Evolutionary conservation across 2,888 invertebrate genomes (phyloP).

Genomic region (Brachyopa scutellaris): DNA sequence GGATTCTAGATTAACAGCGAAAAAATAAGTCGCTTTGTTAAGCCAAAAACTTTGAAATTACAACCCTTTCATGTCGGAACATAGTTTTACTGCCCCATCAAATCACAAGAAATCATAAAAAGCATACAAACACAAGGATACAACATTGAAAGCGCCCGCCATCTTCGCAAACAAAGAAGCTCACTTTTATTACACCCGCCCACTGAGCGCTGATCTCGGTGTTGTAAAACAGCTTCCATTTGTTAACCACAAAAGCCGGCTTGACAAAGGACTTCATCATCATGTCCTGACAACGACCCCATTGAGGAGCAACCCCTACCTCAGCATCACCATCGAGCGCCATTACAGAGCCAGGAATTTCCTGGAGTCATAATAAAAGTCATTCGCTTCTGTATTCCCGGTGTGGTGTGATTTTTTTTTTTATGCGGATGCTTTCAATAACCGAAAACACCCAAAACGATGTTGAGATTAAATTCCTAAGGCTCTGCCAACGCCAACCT

Average conservation of each 20-base stretch:
- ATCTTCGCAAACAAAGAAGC: conserved; percentile 54
- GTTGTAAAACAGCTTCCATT: conserved; percentile 55
- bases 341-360: conserved; percentile 40
- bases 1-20: conserved; percentile 22
- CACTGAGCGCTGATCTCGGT: not conserved
- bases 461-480: conserved; percentile 65
- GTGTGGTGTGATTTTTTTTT: not conserved
- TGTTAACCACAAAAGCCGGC: conserved; percentile 65
- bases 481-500: conserved; percentile 39
- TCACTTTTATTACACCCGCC: conserved; percentile 42
- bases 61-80: conserved; percentile 36
- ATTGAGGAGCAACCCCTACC: conserved; percentile 33
- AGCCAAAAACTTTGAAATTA: conserved; percentile 21
- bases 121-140: conserved; percentile 35
- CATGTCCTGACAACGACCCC: conserved; percentile 48
- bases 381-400: conserved; percentile 36
- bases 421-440: conserved; percentile 61
- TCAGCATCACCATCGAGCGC: too few species aligned
- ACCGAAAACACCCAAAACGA: conserved; percentile 51
- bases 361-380: conserved; percentile 65
- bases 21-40: conserved; percentile 2
- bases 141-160: conserved; percentile 48
- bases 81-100: conserved; percentile 64
- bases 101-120: conserved; percentile 62
- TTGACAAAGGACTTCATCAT: conserved; percentile 69